A percentile compares a stretch with the other conserved stretches of the same genome.
Evolutionary conservation across 2,888 invertebrate species (phyloP).

Genomic region (Habroteleia sp.): DNA sequence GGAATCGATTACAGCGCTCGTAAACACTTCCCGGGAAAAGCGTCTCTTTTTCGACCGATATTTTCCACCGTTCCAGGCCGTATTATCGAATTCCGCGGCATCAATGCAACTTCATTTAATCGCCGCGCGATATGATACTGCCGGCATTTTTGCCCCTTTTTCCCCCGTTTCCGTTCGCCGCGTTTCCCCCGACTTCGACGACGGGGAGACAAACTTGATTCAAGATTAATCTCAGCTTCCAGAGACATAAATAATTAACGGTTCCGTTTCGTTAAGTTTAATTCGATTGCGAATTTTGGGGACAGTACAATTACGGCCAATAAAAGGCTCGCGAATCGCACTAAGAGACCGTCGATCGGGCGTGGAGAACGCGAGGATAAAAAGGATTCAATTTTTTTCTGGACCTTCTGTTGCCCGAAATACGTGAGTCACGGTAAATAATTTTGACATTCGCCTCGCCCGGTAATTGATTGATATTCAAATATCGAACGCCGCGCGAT

Average conservation of each 20-base stretch:
- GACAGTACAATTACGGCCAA: slow-evolving; percentile 21
- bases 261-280: slow-evolving; percentile 34
- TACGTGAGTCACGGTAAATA: slow-evolving; percentile 43
- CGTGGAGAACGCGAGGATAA: slow-evolving; percentile 36
- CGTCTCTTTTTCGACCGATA: slow-evolving; percentile 50
- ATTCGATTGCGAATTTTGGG: slow-evolving; percentile 3
- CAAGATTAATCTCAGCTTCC: slow-evolving; percentile 31
- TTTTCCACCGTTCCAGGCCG: slow-evolving; percentile 34
- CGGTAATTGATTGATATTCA: slow-evolving; percentile 22
- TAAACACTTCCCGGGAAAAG: slow-evolving; percentile 68
- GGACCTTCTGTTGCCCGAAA: slow-evolving; percentile 37
- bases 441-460: slow-evolving; percentile 40
- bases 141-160: slow-evolving; percentile 20
- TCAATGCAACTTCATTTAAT: slow-evolving; percentile 66
- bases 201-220: slow-evolving; percentile 34
- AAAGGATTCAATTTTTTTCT: slow-evolving; percentile 35
- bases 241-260: slow-evolving; percentile 14
- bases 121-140: slow-evolving; percentile 59
- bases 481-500: not conserved
- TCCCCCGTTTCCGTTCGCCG: not conserved
- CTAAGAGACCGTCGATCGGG: slow-evolving; percentile 10
- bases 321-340: slow-evolving; percentile 25
- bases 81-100: slow-evolving; percentile 56
- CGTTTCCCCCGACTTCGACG: not conserved
- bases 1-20: slow-evolving; percentile 69